Evolutionary conservation across 2,888 invertebrate genomes (phyloP), one percentile per base, ranked within the genome.

Genomic region (Drosophila fungiperda): DNA sequence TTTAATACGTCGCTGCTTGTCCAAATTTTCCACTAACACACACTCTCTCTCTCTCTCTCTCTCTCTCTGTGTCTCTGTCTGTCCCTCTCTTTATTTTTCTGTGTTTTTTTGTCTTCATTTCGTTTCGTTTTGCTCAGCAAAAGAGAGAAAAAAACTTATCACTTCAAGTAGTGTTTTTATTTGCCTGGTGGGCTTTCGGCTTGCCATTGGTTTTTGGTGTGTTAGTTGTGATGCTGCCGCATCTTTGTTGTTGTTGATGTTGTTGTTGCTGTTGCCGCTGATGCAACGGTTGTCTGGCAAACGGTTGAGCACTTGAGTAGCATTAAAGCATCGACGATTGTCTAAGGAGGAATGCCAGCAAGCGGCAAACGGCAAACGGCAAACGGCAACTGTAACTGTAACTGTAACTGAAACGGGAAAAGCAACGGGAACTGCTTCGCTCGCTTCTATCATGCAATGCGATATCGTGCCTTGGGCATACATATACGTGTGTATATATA

Each of bases 281-380:
- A 23, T 68, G 67, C 57, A 67, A 65, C 71, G 68, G 68, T 74
- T 49, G 73, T 74, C 77, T 68, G 61, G 71, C 82, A 78, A 80
- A 73, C 70, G 76, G 81, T 86, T 83, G 83, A 82, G 80, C 83
- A 75, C 82, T 83, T 82, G 75, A 83, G 86, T 77, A 73, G 83
- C 86, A 83, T 83, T 86, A 86, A 83, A 82, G 82, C 82, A 86
- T 83, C 77, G 70, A 81, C 81, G 72, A 78, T 83, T 81, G 79
- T 83, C 83, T 75, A 72, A 69, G 45, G 15, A 69, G 64, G 69
- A 68, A 58, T 73, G 42, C 73, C 54, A 54, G 42, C 45, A 26
- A 62, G 38, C 40, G 61, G 48, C 33, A 52, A 29, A 29, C 29
- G 29, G 29, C 33, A 52, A 29, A 29, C 29, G 29, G 29, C 29